Conservation (phyloP, 1,140 invertebrate genomes). For the Oncopodura yosiiana region DNA sequence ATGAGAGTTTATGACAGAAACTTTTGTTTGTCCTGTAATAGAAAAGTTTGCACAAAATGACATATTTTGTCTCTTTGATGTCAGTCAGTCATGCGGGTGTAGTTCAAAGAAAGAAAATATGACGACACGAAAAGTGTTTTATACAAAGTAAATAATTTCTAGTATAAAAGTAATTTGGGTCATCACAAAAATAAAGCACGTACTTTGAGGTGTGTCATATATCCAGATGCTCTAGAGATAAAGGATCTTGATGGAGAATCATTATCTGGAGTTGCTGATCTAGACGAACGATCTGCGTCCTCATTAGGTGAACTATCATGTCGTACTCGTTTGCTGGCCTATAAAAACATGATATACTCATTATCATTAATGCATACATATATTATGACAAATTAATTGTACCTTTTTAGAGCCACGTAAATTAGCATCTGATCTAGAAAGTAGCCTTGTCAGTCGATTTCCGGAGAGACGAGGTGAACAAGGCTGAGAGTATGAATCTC, state of each 20-base stretch:
- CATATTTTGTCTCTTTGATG: neutral
- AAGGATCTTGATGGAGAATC: constrained; percentile 28
- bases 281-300: too few relatives aligned
- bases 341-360: too few relatives aligned
- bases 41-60: neutral
- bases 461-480: constrained; percentile 29
- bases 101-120: neutral
- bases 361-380: too few relatives aligned
- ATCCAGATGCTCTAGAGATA: constrained; percentile 26
- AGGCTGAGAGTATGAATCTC: too few relatives aligned
- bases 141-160: neutral
- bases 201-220: constrained; percentile 32
- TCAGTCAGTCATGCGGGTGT: neutral
- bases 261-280: too few relatives aligned
- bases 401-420: too few relatives aligned
- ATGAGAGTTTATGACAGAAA: too few relatives aligned
- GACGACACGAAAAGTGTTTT: neutral
- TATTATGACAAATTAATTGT: neutral
- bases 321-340: too few relatives aligned
- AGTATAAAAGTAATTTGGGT: neutral
- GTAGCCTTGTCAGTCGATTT: constrained; percentile 21
- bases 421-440: constrained; percentile 33
- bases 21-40: neutral
- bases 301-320: too few relatives aligned
- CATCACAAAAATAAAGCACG: neutral